Evolutionary conservation across 1,140 invertebrate species (phyloP), one percentile per base, ranked within the genome.

Genomic region (Coboldia fuscipes): DNA sequence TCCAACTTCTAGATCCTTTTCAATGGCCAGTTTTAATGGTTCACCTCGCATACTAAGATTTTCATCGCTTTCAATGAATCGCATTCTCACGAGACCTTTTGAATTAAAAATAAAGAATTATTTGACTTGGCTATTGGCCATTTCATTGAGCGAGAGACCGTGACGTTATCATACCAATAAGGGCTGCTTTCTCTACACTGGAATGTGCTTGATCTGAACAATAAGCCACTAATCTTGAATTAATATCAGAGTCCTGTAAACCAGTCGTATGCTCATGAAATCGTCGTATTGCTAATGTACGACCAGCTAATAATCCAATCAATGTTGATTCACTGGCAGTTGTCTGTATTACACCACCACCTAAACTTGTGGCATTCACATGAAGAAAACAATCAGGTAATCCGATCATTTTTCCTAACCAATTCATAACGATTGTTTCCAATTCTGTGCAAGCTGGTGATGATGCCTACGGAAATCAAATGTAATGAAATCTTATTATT

Each of bases 351-450:
- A 97, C 90, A 12, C 89, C 90, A 29, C 90, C 90, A 3, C 83
- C 82, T 9, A 62, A 61, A 30, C 77, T 75, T 16, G 70, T 70
- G 19, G 70, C 66, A 43, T 68, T 66, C 40, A 68, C 60, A 44
- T 85, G 76, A 0, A 96, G 62, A 55, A 93, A 94, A 20, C 78
- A 70, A 3, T 88, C 75, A 0, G 93, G 93, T 17, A 97, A 62
- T 3, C 83, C 75, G 12, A 97, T 71, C 67, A 93, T 80, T 60
- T 93, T 86, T 4, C 82, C 90, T 22, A 98, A 57, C 94, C 94
- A 98, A 59, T 98, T 93, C 76, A 94, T 86, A 17, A 93, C 83
- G 4, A 92, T 71, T 40, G 88, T 92, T 64, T 98, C 93, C 36
- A 98, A 54, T 57, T 97, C 93, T 0, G 93, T 98, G 47, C 88